These are phyloP conservation scores for Geodia barretti DNA, from an alignment of 37 sponge, comb jelly and placozoan genomes.

Conservation along the genomic window DNA sequence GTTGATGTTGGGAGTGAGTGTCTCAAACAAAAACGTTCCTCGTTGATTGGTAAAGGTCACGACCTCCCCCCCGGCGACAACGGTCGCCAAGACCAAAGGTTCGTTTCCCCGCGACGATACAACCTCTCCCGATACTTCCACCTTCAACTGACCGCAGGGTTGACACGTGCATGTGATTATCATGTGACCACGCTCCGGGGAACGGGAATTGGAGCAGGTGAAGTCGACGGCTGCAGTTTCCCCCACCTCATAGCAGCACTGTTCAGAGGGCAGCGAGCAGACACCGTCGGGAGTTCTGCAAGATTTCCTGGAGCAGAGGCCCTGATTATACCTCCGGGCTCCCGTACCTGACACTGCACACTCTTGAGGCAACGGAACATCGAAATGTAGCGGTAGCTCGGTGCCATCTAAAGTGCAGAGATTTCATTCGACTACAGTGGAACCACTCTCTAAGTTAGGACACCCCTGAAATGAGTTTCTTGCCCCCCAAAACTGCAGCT, in stretches of 20 bases:
- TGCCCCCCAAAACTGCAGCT: too few species aligned
- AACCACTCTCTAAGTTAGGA: too few species aligned
- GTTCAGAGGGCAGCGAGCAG: background rate
- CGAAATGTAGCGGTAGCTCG: conserved; percentile 12
- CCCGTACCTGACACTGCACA: conserved; percentile 5
- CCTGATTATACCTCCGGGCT: conserved; percentile 30
- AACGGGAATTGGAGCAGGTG: conserved; percentile 5
- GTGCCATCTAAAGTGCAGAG: too few species aligned
- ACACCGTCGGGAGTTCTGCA: conserved; percentile 8
- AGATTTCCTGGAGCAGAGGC: conserved; percentile 27
- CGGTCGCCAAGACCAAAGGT: conserved; percentile 24
- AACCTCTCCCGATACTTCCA: conserved; percentile 8
- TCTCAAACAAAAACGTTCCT: conserved; percentile 19
- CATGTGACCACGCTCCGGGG: background rate
- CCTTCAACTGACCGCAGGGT: conserved; percentile 14
- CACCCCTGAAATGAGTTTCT: too few species aligned
- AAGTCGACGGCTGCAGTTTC: conserved; percentile 9
- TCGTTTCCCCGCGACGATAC: background rate
- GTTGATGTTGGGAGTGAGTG: background rate
- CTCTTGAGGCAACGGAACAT: conserved; percentile 27
- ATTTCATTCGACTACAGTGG: too few species aligned
- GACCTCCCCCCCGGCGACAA: conserved; percentile 18
- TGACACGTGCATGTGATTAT: conserved; percentile 22
- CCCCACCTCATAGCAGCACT: conserved; percentile 30
- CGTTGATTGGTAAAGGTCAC: conserved; percentile 19